Evolutionary conservation across 30 jellyfish, hydroid and myxozoan genomes (phyloP).

Genomic region (Morbakka virulenta): DNA sequence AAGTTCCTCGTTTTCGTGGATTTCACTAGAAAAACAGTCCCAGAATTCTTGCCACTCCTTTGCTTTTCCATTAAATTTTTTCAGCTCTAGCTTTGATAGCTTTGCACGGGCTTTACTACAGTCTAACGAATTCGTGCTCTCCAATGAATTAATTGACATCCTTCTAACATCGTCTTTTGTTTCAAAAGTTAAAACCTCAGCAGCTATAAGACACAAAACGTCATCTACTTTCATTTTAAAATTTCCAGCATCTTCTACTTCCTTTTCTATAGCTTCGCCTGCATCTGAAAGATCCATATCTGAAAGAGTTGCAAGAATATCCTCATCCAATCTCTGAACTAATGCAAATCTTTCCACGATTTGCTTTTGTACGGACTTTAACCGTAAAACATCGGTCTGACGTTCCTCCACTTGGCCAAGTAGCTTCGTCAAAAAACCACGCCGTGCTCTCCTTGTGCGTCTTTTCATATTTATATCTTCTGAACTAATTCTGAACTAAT

Average conservation of each 20-base stretch:
- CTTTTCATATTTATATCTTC: not conserved
- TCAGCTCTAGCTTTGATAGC: conserved; percentile 14
- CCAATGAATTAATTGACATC: not conserved
- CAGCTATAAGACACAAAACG: not conserved
- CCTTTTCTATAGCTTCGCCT: not conserved
- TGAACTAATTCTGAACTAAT: no score
- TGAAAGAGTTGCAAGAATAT: not conserved
- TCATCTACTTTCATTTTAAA: not conserved
- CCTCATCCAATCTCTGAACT: conserved; percentile 3
- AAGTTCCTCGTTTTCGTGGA: conserved; percentile 9
- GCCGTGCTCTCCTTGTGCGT: not conserved
- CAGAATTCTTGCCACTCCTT: conserved; percentile 28
- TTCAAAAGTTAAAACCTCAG: not conserved
- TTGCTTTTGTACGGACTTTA: not conserved
- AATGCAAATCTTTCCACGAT: not conserved
- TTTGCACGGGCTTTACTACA: not conserved
- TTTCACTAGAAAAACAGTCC: conserved; percentile 28
- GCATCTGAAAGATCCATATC: not conserved
- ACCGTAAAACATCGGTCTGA: not conserved
- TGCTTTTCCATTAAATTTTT: conserved; percentile 8
- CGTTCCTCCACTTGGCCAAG: not conserved
- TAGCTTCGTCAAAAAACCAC: not conserved
- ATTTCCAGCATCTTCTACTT: not conserved
- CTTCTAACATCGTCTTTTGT: no score
- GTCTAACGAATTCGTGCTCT: not conserved